phyloP scores from a whole-genome alignment of 2,888 invertebrate species.

The Julus scanicus region DNA sequence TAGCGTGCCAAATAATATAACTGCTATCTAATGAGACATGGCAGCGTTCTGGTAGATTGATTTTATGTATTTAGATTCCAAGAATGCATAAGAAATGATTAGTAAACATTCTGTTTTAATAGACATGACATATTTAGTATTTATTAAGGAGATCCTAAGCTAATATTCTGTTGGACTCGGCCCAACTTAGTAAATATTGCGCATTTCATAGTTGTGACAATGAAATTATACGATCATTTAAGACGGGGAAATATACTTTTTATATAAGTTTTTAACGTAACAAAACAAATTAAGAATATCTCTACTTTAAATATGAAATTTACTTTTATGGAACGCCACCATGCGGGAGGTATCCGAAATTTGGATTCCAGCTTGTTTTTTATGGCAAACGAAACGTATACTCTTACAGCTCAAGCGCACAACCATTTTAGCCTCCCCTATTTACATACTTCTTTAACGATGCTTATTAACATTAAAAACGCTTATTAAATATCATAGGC shows the following conservation, averaged over 20 bases:
- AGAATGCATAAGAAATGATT: background rate
- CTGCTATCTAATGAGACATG: background rate
- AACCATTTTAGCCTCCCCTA: constrained; percentile 29
- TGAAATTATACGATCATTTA: no score
- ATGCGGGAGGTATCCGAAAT: background rate
- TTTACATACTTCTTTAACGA: constrained; percentile 38
- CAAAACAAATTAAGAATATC: background rate
- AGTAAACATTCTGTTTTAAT: background rate
- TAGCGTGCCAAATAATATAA: background rate
- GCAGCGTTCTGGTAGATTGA: background rate
- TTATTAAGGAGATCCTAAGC: no score
- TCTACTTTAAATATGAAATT: background rate
- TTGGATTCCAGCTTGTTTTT: background rate
- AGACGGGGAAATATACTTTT: no score
- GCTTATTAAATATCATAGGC: constrained; percentile 38
- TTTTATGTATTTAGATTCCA: background rate
- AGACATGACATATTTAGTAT: no score
- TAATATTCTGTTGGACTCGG: no score
- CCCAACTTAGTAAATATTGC: no score
- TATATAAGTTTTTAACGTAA: no score
- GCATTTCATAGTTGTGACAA: no score
- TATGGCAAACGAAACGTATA: constrained; percentile 20
- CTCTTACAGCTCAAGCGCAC: constrained; percentile 4
- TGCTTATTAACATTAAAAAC: constrained; percentile 42
- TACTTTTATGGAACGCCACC: background rate